Evolutionary conservation across 2,113 vertebrate species (phyloP), one percentile per base, ranked within the genome.

Genomic region (Camelus dromedarius): DNA sequence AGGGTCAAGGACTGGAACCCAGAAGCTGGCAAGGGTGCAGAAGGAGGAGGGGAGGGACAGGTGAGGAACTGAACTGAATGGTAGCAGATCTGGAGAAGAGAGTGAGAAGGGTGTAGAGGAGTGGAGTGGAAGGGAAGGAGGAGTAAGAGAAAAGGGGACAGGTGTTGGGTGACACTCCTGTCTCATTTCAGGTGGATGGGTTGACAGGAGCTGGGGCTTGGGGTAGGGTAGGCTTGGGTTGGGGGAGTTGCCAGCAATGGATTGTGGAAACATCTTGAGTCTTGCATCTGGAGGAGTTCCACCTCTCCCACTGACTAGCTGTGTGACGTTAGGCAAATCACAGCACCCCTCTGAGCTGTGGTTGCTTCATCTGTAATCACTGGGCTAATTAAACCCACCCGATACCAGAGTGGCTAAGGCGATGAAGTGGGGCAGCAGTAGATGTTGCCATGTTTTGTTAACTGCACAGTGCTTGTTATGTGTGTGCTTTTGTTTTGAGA

Each of bases 301-400:
- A 46, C 7, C 46, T 56, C 42, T 67, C 28, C 22, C 18, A 6
- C 15, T 18, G 20, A 2, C 26, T 18, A 28, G 86, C n/a, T 66
- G 82, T 89, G 94, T 83, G 79, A 52, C 62, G 75, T 86, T 35
- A 16, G 15, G 54, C 16, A 46, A 82, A 35, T 64, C 81, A 30
- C 69, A 20, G 52, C 26, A 30, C 83, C 67, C 79, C 92, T 93
- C 87, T 94, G 96, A 86, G 80, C 60, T 24, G 8, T 19, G 6
- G 26, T 19, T 80, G 58, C 35, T 15, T 82, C 67, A 3, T 73
- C 46, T 84, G 32, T 26, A 66, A 42, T 50, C 10, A 38, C 5
- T 2, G 0, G 50, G 70, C 32, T 42, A 20, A 46, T 48, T 22
- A 66, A 35, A 85, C 12, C 28, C 28, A 38, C 24, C 54, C 48